These are phyloP conservation scores for Drosophila bocki DNA, from an alignment of 1,140 invertebrate species.

Conservation along the genomic window DNA sequence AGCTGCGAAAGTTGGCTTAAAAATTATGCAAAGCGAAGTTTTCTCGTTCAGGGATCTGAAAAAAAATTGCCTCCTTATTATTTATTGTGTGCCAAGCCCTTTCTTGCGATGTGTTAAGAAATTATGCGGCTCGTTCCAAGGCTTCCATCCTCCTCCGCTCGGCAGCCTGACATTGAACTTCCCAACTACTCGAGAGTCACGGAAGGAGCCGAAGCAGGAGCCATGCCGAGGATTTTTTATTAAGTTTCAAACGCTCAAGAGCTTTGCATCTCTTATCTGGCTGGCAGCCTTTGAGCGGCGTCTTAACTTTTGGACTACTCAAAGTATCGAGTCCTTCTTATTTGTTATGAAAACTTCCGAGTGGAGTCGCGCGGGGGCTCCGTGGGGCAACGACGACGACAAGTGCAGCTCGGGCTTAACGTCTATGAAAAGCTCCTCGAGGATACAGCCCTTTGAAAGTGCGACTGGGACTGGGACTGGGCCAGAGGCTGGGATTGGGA, in stretches of 20 bases:
- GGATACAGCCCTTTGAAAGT: slow-evolving; percentile 47
- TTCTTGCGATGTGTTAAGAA: slow-evolving; percentile 64
- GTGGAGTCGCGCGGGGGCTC: background rate
- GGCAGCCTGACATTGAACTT: slow-evolving; percentile 63
- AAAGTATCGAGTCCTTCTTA: slow-evolving; percentile 72
- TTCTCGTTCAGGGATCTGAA: slow-evolving; percentile 14
- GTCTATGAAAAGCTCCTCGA: slow-evolving; percentile 71
- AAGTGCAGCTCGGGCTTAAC: slow-evolving; percentile 49
- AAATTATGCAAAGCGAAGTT: slow-evolving; percentile 45
- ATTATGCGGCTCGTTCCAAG: slow-evolving; percentile 38
- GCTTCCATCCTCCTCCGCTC: background rate
- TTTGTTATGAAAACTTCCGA: slow-evolving; percentile 73
- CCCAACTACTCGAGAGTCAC: slow-evolving; percentile 17
- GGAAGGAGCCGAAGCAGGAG: background rate
- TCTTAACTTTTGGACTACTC: slow-evolving; percentile 73
- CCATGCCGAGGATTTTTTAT: slow-evolving; percentile 39
- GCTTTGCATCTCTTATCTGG: slow-evolving; percentile 73
- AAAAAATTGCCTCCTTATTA: slow-evolving; percentile 35
- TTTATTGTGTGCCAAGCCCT: slow-evolving; percentile 44
- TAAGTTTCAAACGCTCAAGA: slow-evolving; percentile 60
- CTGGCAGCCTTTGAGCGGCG: slow-evolving; percentile 56
- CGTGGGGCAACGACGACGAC: slow-evolving; percentile 15
- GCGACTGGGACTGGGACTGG: slow-evolving; percentile 12
- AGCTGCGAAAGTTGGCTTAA: slow-evolving; percentile 39
- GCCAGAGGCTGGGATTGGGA: slow-evolving; percentile 13